Conservation (phyloP, 92 coral and sea anemone genomes). For the Zoanthus sansibaricus region DNA sequence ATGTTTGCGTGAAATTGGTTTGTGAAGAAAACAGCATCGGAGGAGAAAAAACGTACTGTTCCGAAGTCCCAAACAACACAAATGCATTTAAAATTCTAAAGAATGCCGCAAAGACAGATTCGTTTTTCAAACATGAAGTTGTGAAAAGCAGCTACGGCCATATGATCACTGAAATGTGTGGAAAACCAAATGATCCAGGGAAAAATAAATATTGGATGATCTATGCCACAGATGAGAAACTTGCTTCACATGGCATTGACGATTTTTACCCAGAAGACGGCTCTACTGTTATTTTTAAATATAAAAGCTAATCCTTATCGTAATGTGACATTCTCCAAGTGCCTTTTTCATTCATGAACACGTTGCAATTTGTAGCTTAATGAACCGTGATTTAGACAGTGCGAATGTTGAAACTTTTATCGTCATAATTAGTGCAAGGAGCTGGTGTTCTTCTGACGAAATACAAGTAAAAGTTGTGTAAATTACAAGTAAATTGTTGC, state of each 20-base stretch:
- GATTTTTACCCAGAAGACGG: slow-evolving; percentile 74
- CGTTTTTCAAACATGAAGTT: slow-evolving; percentile 67
- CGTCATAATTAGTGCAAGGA: too few relatives aligned
- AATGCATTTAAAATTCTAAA: slow-evolving; percentile 65
- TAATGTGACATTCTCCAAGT: not conserved
- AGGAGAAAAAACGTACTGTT: not conserved
- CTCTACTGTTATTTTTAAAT: slow-evolving; percentile 71
- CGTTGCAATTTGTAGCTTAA: too few relatives aligned
- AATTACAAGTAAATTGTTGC: too few relatives aligned
- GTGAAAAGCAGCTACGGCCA: slow-evolving; percentile 58
- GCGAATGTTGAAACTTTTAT: too few relatives aligned
- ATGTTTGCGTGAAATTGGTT: too few relatives aligned
- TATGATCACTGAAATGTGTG: slow-evolving; percentile 70
- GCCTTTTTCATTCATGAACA: not conserved
- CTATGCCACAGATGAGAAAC: slow-evolving; percentile 48
- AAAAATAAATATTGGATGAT: slow-evolving; percentile 77
- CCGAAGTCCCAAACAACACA: slow-evolving; percentile 64
- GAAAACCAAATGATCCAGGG: slow-evolving; percentile 31
- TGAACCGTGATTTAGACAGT: too few relatives aligned
- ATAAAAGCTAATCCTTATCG: slow-evolving; percentile 42
- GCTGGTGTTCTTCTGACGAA: too few relatives aligned
- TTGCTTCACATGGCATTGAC: slow-evolving; percentile 77
- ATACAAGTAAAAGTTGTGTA: too few relatives aligned
- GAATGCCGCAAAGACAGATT: slow-evolving; percentile 58
- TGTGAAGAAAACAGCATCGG: too few relatives aligned